A percentile compares a stretch with the other conserved stretches of the same genome.
phyloP scores from a whole-genome alignment of 2,888 invertebrate genomes.

The Marronus borbonicus region DNA sequence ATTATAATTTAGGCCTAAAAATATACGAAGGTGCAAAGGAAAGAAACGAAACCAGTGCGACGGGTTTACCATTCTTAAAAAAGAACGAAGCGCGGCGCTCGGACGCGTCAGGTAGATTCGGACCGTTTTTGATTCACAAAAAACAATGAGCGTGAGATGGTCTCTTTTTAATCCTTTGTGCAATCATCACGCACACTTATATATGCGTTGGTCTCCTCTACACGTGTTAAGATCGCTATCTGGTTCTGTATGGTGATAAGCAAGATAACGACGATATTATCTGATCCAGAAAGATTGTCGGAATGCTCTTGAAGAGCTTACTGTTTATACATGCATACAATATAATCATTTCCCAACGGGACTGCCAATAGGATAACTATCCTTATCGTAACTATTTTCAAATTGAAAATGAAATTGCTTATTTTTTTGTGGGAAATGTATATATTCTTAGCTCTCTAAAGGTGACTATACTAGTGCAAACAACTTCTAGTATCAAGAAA shows the following conservation, averaged over 20 bases:
- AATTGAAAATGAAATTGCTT: no score
- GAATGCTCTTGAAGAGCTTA: constrained; percentile 6
- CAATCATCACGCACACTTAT: constrained; percentile 25
- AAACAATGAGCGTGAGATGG: constrained; percentile 25
- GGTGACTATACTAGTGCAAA: background rate
- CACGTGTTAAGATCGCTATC: constrained; percentile 61
- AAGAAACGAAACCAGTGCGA: constrained; percentile 28
- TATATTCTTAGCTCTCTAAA: background rate
- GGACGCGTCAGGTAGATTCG: constrained; percentile 29
- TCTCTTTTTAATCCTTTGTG: constrained; percentile 37
- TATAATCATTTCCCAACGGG: background rate
- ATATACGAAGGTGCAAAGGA: constrained; percentile 9
- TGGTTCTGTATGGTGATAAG: constrained; percentile 41
- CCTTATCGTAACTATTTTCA: no score
- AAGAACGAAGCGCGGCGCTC: background rate
- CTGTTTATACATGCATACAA: background rate
- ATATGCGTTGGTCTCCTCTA: constrained; percentile 50
- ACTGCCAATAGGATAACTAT: background rate
- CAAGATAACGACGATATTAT: constrained; percentile 31
- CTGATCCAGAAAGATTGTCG: constrained; percentile 9
- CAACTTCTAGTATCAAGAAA: no score
- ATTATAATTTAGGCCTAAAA: constrained; percentile 38
- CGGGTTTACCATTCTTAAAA: constrained; percentile 39
- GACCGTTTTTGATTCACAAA: constrained; percentile 11
- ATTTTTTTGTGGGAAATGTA: no score